Evolutionary conservation across 2,797 vertebrate species (phyloP), one percentile per base, ranked within the genome.

Genomic region (Anabas testudineus): DNA sequence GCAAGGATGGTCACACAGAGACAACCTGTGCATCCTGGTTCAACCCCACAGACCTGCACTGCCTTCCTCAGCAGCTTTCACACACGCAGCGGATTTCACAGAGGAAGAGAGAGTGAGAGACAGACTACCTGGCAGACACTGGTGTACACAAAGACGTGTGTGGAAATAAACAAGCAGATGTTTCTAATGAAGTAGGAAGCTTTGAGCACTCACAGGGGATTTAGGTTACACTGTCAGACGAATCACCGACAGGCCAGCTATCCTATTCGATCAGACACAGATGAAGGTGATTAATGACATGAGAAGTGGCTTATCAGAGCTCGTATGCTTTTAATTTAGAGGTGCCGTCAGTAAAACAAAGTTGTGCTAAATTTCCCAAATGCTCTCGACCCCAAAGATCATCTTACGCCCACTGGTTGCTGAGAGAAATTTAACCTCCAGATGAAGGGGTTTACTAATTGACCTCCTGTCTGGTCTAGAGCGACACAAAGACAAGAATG

Each of bases 161-260:
- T 51, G 64, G 58, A 60, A 77, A 82, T 82, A 89, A 90, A 88
- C 86, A 86, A 91, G 78, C 88, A 90, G 87, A 87, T 89, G 88
- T 90, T 90, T 80, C 67, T 87, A 83, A 90, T 85, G 77, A 90
- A 79, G 81, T 9, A 74, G 74, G 62, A 85, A 74, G 87, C 81
- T 88, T 85, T 84, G 66, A 48, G 63, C 63, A 62, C 78, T 83
- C 74, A 76, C 36, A 67, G 64, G 82, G 80, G 88, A 89, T 89
- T 88, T 69, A 67, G 78, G 74, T 85, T 86, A 82, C 72, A 72
- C 66, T 0, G 24, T 70, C 63, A 63, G 79, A 76, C 37, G 41
- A 32, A 52, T 45, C 60, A 28, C 64, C 10, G 62, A 76, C 76
- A 8, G 67, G 51, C 37, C 24, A 10, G 54, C 48, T 37, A 54